Conservation (phyloP, 2,888 invertebrate genomes). For the Xestia sexstrigata region DNA sequence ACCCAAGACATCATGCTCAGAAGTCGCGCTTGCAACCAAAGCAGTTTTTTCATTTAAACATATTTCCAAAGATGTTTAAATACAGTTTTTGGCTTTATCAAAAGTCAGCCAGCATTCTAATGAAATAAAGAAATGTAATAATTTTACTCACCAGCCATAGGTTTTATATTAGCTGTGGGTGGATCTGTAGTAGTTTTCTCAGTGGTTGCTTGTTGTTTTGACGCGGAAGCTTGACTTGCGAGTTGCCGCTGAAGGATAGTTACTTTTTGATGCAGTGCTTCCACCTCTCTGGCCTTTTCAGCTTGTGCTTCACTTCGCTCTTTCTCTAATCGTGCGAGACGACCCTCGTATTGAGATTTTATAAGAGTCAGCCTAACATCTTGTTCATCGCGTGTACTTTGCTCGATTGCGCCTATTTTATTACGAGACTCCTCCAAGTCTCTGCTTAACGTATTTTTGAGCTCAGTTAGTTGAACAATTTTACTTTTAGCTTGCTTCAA, state of each 20-base stretch:
- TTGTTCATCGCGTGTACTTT: constrained; percentile 90
- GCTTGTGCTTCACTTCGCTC: constrained; percentile 92
- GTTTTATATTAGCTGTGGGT: constrained; percentile 97
- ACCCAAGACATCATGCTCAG: not conserved
- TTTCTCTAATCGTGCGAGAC: constrained; percentile 93
- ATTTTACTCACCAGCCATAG: constrained; percentile 94
- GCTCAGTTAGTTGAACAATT: constrained; percentile 93
- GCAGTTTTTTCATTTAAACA: not conserved
- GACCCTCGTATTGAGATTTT: constrained; percentile 93
- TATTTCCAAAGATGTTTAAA: not conserved
- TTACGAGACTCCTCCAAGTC: constrained; percentile 90
- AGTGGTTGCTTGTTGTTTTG: constrained; percentile 90
- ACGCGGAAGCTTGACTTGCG: constrained; percentile 93
- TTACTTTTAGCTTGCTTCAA: constrained; percentile 94
- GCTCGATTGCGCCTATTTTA: constrained; percentile 88
- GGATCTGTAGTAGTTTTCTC: constrained; percentile 91
- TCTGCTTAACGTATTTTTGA: constrained; percentile 91
- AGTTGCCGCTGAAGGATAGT: constrained; percentile 93
- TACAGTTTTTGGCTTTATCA: not conserved
- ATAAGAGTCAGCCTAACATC: constrained; percentile 91
- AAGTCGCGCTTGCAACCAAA: not conserved
- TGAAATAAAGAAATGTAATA: constrained; percentile 1
- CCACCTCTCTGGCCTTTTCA: constrained; percentile 92
- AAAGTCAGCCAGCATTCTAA: not conserved
- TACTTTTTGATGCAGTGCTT: constrained; percentile 93